Evolutionary conservation across 2,888 invertebrate species (phyloP).

Genomic region (Nipponacmea schrenckii): DNA sequence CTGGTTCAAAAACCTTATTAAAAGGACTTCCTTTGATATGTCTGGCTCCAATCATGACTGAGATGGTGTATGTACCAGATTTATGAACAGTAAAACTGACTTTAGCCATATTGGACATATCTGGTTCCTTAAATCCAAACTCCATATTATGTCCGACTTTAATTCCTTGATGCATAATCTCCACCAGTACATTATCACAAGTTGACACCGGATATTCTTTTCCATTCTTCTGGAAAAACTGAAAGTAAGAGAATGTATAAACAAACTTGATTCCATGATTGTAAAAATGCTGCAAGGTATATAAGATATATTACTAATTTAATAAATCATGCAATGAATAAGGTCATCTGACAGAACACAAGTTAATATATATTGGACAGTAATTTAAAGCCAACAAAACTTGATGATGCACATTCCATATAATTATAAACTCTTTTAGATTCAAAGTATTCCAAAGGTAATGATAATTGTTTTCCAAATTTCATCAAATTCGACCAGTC

Average conservation of each 20-base stretch:
- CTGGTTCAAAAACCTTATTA: slow-evolving; percentile 82
- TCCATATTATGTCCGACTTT: slow-evolving; percentile 86
- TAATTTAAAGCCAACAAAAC: too few relatives aligned
- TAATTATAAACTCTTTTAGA: too few relatives aligned
- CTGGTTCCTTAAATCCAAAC: slow-evolving; percentile 85
- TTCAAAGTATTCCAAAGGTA: too few relatives aligned
- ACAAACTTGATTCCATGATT: too few relatives aligned
- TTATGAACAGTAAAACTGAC: slow-evolving; percentile 92
- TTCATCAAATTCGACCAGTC: too few relatives aligned
- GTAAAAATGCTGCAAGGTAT: too few relatives aligned
- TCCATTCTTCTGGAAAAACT: slow-evolving; percentile 75
- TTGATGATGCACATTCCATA: too few relatives aligned
- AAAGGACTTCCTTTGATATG: slow-evolving; percentile 89
- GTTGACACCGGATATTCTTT: slow-evolving; percentile 91
- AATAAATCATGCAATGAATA: too few relatives aligned
- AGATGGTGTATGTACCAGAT: slow-evolving; percentile 88
- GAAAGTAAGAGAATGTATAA: slow-evolving; percentile 35
- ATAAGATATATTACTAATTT: too few relatives aligned
- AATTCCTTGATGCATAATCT: slow-evolving; percentile 86
- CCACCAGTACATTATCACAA: slow-evolving; percentile 87
- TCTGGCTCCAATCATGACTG: slow-evolving; percentile 81
- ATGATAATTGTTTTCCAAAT: too few relatives aligned
- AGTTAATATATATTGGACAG: too few relatives aligned
- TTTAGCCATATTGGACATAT: slow-evolving; percentile 85
- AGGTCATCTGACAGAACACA: too few relatives aligned